Evolutionary conservation across 2,113 vertebrate species (phyloP), one percentile per base, ranked within the genome.

Genomic region (Chionodraco myersi): DNA sequence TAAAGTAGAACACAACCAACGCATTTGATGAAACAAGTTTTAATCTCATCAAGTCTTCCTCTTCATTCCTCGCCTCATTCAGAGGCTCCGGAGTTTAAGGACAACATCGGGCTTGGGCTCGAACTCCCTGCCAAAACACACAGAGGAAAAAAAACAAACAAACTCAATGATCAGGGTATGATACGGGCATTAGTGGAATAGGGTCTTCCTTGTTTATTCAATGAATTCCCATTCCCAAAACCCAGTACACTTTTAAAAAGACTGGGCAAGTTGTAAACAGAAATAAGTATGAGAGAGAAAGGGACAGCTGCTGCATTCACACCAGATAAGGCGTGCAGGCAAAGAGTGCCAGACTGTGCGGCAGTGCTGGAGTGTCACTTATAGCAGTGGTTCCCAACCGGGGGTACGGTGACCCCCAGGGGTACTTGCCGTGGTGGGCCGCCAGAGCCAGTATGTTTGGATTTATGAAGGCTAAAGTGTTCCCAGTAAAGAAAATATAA

Each of bases 51-150:
- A 59, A 30, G 36, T 72, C 18, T 67, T 53, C 49, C 14, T 84
- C 65, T 30, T 2, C 75, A 30, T 48, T 72, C 59, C 12, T 15
- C 3, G 5, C 41, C 36, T 81, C 79, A 15, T 54, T 71, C 23
- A 48, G 61, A 6, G 12, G 70, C 62, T 66, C 54, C 63, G 66
- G 30, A 30, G 30, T 30, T 30, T 21, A 45, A 84, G 83, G 73
- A 70, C 85, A 85, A 71, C 26, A 26, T 26, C 26, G 26, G 26
- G 26, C 78, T 82, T 92, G 59, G 92, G 88, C 54, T 86, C 30
- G 80, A 89, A 92, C 58, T 91, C 77, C 80, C 91, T 93, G 79
- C 26, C 10, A 83, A 85, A 70, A 73, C 34, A 85, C 54, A 65
- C 2, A 70, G 45, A 61, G 68, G 45, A 70, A 16, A 60, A 45